These are phyloP conservation scores for Diabrotica undecimpunctata DNA, from an alignment of 1,140 invertebrate genomes.

Conservation along the genomic window DNA sequence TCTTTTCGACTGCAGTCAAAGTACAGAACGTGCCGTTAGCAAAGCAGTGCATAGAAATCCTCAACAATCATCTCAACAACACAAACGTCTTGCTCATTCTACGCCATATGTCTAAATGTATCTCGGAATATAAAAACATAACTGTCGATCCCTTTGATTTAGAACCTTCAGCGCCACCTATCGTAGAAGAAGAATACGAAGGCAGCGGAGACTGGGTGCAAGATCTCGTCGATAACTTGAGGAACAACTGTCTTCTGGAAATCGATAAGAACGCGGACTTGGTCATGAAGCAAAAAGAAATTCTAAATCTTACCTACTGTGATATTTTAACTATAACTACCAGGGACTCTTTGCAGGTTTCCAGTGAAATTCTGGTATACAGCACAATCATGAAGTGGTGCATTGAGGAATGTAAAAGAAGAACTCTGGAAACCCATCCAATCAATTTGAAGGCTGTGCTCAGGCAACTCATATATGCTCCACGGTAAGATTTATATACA, in stretches of 20 bases:
- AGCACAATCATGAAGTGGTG: constrained; percentile 39
- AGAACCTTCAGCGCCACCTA: constrained; percentile 43
- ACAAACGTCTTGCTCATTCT: constrained; percentile 38
- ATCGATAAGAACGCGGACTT: constrained; percentile 43
- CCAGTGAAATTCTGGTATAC: constrained; percentile 40
- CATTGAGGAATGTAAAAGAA: constrained; percentile 32
- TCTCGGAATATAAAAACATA: constrained; percentile 10
- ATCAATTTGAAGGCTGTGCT: constrained; percentile 38
- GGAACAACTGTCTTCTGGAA: constrained; percentile 41
- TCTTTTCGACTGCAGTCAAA: constrained; percentile 39
- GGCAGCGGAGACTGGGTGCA: constrained; percentile 40
- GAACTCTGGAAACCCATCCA: constrained; percentile 11
- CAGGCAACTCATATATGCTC: constrained; percentile 37
- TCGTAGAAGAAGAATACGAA: constrained; percentile 39
- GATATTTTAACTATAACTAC: constrained; percentile 38
- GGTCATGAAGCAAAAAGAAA: constrained; percentile 38
- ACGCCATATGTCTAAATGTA: constrained; percentile 33
- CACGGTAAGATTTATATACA: constrained; percentile 26
- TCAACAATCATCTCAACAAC: constrained; percentile 37
- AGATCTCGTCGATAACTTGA: constrained; percentile 36
- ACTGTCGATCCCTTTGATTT: constrained; percentile 32
- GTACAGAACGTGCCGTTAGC: constrained; percentile 41
- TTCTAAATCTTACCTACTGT: constrained; percentile 38
- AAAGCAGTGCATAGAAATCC: constrained; percentile 41
- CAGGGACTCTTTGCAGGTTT: constrained; percentile 39